Percentiles rank a stretch among this genome's conserved stretches.
Conservation (phyloP, 1,140 invertebrate genomes). For the Meteorus sp. region DNA sequence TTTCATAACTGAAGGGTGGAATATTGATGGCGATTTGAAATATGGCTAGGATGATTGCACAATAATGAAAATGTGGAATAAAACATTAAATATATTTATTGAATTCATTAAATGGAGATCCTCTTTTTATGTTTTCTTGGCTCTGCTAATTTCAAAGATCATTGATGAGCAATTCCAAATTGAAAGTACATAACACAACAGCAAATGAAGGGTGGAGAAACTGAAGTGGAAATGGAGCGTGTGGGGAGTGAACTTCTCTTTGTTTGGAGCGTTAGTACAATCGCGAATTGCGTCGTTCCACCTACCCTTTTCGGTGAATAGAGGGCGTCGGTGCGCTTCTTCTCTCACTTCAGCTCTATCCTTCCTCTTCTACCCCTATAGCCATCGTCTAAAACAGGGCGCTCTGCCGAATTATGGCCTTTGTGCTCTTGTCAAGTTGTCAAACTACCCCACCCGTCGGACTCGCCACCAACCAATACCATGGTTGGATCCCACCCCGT, state of each 20-base stretch:
- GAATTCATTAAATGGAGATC: no score
- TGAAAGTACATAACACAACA: no score
- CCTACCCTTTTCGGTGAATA: constrained; percentile 30
- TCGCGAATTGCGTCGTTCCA: constrained; percentile 26
- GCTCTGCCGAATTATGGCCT: constrained; percentile 33
- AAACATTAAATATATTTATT: no score
- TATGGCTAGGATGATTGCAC: no score
- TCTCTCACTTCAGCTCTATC: constrained; percentile 31
- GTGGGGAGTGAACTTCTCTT: constrained; percentile 36
- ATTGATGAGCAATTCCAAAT: no score
- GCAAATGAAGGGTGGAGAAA: no score
- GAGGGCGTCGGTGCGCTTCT: constrained; percentile 52
- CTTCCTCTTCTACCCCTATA: constrained; percentile 26
- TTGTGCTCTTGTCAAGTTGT: constrained; percentile 60
- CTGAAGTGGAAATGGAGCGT: constrained; percentile 8
- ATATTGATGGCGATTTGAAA: no score
- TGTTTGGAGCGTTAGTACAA: constrained; percentile 41
- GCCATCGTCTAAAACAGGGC: constrained; percentile 20
- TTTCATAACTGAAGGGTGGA: no score
- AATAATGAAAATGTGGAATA: no score
- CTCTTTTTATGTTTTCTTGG: no score
- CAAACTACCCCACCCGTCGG: constrained; percentile 52
- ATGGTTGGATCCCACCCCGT: constrained; percentile 32
- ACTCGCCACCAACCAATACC: constrained; percentile 50
- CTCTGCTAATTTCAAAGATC: no score